Percentiles rank a stretch among this genome's conserved stretches.
These are phyloP conservation scores for Tragulus kanchil DNA, from an alignment of 2,113 vertebrate species.

Conservation along the genomic window DNA sequence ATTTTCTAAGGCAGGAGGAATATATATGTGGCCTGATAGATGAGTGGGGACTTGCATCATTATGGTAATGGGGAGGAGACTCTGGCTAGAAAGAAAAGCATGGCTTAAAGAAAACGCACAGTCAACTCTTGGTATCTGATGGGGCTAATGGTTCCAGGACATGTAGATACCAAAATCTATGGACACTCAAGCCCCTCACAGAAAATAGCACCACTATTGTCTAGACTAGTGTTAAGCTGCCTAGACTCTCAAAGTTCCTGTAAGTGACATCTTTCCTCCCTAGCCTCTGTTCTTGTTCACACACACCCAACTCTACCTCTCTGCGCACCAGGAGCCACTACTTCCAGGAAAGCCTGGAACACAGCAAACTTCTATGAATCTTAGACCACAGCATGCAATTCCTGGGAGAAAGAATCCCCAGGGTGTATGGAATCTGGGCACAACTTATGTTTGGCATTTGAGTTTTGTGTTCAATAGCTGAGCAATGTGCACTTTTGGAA, in stretches of 20 bases:
- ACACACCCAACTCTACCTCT: neutral
- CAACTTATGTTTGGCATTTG: neutral
- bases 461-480: neutral
- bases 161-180: neutral
- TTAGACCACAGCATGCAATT: neutral
- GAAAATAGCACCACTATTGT: neutral
- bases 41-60: neutral
- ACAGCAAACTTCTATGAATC: neutral
- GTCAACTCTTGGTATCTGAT: neutral
- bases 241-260: neutral
- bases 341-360: neutral
- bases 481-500: neutral
- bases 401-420: neutral
- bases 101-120: neutral
- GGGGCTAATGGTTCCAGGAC: neutral
- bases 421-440: neutral
- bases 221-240: no score
- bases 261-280: neutral
- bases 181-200: neutral
- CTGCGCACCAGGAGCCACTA: neutral
- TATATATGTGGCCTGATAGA: neutral
- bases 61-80: neutral
- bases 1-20: neutral
- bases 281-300: neutral
- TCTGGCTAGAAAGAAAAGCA: neutral